Evolutionary conservation across 2,888 invertebrate species (phyloP).

Genomic region (Mayetiola destructor): DNA sequence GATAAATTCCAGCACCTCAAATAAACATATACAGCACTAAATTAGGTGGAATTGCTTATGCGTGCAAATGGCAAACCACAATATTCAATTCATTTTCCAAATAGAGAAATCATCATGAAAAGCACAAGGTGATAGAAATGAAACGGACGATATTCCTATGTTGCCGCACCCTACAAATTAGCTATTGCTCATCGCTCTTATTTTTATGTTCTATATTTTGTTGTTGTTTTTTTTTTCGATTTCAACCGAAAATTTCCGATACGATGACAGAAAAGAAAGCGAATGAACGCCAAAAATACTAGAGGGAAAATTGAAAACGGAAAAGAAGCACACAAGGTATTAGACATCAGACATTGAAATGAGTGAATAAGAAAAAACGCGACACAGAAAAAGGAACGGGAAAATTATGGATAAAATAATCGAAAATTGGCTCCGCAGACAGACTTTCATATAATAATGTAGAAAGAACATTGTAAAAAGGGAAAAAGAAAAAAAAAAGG

Average conservation of each 20-base stretch:
- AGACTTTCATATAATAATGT: too few relatives aligned
- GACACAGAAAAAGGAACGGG: too few relatives aligned
- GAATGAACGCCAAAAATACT: not conserved
- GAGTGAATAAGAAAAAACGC: too few relatives aligned
- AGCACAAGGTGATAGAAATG: not conserved
- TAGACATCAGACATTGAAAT: too few relatives aligned
- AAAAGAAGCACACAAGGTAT: too few relatives aligned
- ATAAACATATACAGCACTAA: slow-evolving; percentile 5
- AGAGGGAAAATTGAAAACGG: not conserved
- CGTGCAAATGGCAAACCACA: not conserved
- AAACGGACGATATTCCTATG: not conserved
- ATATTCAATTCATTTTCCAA: not conserved
- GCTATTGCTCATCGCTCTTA: too few relatives aligned
- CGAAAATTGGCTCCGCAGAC: slow-evolving; percentile 7
- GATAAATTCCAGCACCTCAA: slow-evolving; percentile 1
- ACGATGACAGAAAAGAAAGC: not conserved
- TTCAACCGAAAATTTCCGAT: not conserved
- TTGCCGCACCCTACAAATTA: not conserved
- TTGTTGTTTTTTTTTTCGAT: not conserved
- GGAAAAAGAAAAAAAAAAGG: too few relatives aligned
- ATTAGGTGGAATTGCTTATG: slow-evolving; percentile 7
- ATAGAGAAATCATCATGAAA: not conserved
- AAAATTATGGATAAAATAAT: not conserved
- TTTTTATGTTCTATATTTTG: too few relatives aligned
- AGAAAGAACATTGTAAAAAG: too few relatives aligned